Conservation (phyloP, 1,140 invertebrate species). For the Antheraea pernyi region DNA sequence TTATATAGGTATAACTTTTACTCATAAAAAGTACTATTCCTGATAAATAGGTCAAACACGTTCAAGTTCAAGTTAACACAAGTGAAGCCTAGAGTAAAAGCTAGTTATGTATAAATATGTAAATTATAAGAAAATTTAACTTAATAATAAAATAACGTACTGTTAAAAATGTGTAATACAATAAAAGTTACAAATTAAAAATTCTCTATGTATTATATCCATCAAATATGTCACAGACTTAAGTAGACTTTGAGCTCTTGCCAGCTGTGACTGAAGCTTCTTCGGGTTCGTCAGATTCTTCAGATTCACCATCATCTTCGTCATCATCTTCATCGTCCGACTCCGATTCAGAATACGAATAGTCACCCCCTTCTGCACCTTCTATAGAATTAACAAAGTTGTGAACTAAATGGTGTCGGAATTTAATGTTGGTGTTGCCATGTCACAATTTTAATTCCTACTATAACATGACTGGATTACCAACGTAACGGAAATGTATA, state of each 20-base stretch:
- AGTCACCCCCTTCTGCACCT: conserved; percentile 74
- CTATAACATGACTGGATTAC: too few relatives aligned
- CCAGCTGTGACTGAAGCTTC: conserved; percentile 10
- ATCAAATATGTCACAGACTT: neutral
- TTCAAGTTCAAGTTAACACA: too few relatives aligned
- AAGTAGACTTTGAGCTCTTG: neutral
- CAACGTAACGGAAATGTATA: too few relatives aligned
- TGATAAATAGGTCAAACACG: too few relatives aligned
- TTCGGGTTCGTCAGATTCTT: conserved; percentile 51
- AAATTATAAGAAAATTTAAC: too few relatives aligned
- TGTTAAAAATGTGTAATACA: conserved; percentile 10
- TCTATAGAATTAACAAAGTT: conserved; percentile 18
- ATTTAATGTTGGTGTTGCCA: too few relatives aligned
- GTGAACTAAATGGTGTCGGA: too few relatives aligned
- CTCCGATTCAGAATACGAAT: conserved; percentile 80
- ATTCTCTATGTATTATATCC: neutral
- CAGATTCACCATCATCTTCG: conserved; percentile 71
- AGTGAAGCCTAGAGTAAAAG: too few relatives aligned
- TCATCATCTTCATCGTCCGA: conserved; percentile 79
- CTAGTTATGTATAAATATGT: too few relatives aligned
- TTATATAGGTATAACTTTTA: too few relatives aligned
- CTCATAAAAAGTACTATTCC: too few relatives aligned
- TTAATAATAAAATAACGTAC: neutral
- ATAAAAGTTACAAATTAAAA: conserved; percentile 7
- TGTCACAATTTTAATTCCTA: too few relatives aligned